These are phyloP conservation scores for Dorcus hopei DNA, from an alignment of 2,888 invertebrate species.

Conservation along the genomic window DNA sequence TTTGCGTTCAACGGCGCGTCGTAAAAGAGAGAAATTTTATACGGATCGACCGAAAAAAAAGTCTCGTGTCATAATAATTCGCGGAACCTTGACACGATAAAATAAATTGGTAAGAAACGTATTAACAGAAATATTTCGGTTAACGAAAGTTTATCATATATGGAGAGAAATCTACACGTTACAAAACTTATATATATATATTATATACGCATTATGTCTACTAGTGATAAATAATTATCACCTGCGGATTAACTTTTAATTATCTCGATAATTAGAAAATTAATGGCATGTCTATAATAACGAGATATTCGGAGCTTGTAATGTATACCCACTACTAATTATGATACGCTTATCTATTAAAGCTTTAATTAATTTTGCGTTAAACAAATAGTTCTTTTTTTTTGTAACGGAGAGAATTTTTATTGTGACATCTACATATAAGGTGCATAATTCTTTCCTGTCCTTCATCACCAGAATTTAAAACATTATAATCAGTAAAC, in stretches of 20 bases:
- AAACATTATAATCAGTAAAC: too few relatives aligned
- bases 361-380: not conserved
- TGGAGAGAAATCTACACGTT: constrained; percentile 30
- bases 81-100: constrained; percentile 21
- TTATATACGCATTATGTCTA: constrained; percentile 6
- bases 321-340: constrained; percentile 4
- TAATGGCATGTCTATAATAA: constrained; percentile 4
- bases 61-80: constrained; percentile 15
- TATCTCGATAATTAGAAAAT: constrained; percentile 7
- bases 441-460: too few relatives aligned
- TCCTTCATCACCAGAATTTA: too few relatives aligned
- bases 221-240: constrained; percentile 10
- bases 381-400: too few relatives aligned
- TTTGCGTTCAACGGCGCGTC: too few relatives aligned
- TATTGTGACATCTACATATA: too few relatives aligned
- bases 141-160: constrained; percentile 30
- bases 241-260: constrained; percentile 7
- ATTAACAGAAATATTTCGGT: constrained; percentile 24
- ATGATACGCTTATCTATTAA: not conserved
- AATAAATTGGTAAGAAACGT: constrained; percentile 15
- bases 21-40: too few relatives aligned
- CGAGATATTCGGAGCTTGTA: constrained; percentile 1
- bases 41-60: not conserved
- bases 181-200: constrained; percentile 17
- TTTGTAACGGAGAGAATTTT: too few relatives aligned